Evolutionary conservation across 2,113 vertebrate genomes (phyloP), one percentile per base, ranked within the genome.

Genomic region (Accipiter virgatus): DNA sequence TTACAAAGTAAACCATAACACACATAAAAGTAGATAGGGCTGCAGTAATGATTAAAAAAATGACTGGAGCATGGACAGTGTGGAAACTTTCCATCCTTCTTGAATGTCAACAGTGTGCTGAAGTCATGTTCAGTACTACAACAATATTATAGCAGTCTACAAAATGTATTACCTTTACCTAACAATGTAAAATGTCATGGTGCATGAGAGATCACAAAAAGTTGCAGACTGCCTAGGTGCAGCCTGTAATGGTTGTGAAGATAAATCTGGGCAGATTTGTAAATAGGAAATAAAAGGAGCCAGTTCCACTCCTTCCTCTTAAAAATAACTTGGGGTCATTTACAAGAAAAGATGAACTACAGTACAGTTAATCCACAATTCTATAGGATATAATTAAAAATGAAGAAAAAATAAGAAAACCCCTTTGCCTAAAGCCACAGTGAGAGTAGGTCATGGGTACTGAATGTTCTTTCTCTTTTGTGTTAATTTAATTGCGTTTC

Each of bases 31-130:
- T 26, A 95, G 59, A 92, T 91, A 94, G 48, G 45, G 21, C 25
- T 67, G 10, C 55, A 85, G 18, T 82, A 95, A 93, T 91, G 62
- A 95, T 94, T 93, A 9, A 94, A 95, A 86, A 94, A 95, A 90
- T 85, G 77, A 90, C 58, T 81, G 56, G 42, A 78, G 45, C 70
- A 67, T 58, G 58, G 32, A 65, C 48, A 53, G 5, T 26, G 17
- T 36, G 45, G 65, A 92, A 96, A 70, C 23, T 92, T 95, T 83
- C 61, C 47, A 93, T 93, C 80, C n/a, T 92, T 96, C 77, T 75
- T 95, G 75, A 93, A 94, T 93, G 63, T 79, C 73, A 94, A 9
- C 17, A 43, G 6, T 70, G 23, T 43, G 66, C 40, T 84, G 59
- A 90, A 89, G 62, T 90, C 84, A 72, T 83, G 77, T 55, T 95